Conservation (phyloP, 1,140 invertebrate species). For the Euura lappo region DNA sequence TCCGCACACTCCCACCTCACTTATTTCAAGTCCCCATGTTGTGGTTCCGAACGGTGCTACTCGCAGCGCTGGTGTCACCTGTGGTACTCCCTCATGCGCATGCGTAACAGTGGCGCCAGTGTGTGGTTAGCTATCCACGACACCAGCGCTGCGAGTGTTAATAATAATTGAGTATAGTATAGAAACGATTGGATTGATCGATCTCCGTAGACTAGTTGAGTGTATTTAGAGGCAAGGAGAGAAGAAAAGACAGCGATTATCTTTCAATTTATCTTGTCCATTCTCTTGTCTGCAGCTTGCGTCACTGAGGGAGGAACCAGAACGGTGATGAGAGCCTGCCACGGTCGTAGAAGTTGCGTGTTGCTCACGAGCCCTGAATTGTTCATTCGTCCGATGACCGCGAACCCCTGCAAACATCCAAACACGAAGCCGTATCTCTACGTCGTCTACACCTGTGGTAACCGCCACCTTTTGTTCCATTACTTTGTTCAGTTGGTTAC, state of each 20-base stretch:
- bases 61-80: too few species aligned
- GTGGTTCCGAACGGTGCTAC: too few species aligned
- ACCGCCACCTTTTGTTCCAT: conserved; percentile 45
- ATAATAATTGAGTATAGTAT: too few species aligned
- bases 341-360: conserved; percentile 78
- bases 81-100: too few species aligned
- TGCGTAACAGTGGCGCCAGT: too few species aligned
- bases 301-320: conserved; percentile 82
- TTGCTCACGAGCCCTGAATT: conserved; percentile 72
- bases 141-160: too few species aligned
- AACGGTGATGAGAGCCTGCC: conserved; percentile 82
- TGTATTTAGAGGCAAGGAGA: not conserved
- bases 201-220: conserved; percentile 1
- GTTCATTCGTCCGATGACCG: conserved; percentile 72
- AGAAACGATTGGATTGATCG: too few species aligned
- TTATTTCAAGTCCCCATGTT: too few species aligned
- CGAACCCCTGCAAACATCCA: conserved; percentile 74
- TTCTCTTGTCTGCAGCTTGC: conserved; percentile 67
- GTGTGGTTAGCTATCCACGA: too few species aligned
- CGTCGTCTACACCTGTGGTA: conserved; percentile 88
- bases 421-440: conserved; percentile 84
- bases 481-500: not conserved
- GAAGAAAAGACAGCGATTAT: too few species aligned
- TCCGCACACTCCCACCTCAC: too few species aligned
- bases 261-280: too few species aligned